These are phyloP conservation scores for Raja brachyura DNA, from an alignment of 2,113 vertebrate species.

Conservation along the genomic window DNA sequence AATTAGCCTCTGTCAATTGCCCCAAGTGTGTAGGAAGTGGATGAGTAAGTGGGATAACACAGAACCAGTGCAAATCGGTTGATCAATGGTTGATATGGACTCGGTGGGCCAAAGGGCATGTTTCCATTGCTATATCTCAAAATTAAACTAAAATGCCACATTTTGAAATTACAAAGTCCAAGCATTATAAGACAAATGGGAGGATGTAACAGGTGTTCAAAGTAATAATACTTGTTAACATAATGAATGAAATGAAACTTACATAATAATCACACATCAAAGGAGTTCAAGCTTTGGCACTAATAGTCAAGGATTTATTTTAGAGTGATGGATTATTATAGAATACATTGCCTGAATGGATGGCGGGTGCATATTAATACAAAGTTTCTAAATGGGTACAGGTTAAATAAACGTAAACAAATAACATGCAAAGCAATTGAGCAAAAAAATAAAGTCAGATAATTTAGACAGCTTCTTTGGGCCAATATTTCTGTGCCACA, in stretches of 20 bases:
- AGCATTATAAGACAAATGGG: neutral
- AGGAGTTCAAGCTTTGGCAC: neutral
- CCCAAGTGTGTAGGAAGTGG: too few relatives aligned
- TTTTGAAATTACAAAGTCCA: neutral
- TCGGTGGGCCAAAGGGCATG: too few relatives aligned
- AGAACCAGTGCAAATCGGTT: too few relatives aligned
- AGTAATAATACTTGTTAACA: neutral
- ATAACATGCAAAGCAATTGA: neutral
- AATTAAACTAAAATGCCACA: neutral
- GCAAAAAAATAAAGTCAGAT: neutral
- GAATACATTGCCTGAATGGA: neutral
- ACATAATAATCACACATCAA: neutral
- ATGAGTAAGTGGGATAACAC: too few relatives aligned
- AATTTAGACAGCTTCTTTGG: neutral
- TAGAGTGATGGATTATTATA: neutral
- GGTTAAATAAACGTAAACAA: neutral
- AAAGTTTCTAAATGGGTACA: neutral
- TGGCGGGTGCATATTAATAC: neutral
- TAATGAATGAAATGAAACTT: neutral
- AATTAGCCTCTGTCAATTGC: too few relatives aligned
- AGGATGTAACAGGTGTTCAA: neutral
- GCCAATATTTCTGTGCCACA: neutral
- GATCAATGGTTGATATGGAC: too few relatives aligned
- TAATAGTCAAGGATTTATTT: neutral
- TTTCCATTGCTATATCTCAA: too few relatives aligned